Conservation (phyloP, 2,113 vertebrate genomes). For the Proterorhinus semilunaris region DNA sequence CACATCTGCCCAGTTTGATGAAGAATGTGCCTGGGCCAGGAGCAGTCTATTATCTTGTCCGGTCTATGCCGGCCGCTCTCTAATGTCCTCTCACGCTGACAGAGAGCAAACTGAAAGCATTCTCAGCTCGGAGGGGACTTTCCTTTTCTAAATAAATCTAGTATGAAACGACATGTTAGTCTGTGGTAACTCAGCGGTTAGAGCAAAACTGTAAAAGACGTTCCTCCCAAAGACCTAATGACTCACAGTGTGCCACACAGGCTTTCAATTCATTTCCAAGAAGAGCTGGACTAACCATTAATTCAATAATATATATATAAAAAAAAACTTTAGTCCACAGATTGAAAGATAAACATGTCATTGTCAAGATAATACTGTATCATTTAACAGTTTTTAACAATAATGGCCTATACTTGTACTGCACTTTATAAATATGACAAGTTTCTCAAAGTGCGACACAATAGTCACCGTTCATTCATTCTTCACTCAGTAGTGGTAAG, state of each 20-base stretch:
- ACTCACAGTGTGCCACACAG: conserved; percentile 21
- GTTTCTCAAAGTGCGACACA: too few relatives aligned
- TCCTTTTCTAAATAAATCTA: conserved; percentile 25
- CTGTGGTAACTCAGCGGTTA: conserved; percentile 39
- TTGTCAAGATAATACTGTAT: not conserved
- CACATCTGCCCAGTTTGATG: conserved; percentile 15
- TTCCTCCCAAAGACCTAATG: conserved; percentile 9
- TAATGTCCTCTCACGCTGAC: conserved; percentile 1
- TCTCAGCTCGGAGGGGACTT: conserved; percentile 28
- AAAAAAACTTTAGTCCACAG: conserved; percentile 40
- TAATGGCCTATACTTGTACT: too few relatives aligned
- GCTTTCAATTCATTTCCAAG: conserved; percentile 10
- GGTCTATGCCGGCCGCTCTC: conserved; percentile 6
- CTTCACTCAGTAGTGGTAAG: too few relatives aligned
- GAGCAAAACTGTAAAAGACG: conserved; percentile 51
- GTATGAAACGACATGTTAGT: conserved; percentile 45
- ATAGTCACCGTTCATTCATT: too few relatives aligned
- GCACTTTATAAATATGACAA: too few relatives aligned
- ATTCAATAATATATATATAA: conserved; percentile 51
- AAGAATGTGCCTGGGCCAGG: not conserved
- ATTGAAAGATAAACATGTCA: conserved; percentile 22
- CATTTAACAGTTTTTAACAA: too few relatives aligned
- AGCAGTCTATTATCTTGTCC: conserved; percentile 6
- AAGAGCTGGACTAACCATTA: conserved; percentile 39
- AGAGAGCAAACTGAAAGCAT: conserved; percentile 36